Evolutionary conservation across 2,113 vertebrate genomes (phyloP).

Genomic region (Pollachius pollachius): DNA sequence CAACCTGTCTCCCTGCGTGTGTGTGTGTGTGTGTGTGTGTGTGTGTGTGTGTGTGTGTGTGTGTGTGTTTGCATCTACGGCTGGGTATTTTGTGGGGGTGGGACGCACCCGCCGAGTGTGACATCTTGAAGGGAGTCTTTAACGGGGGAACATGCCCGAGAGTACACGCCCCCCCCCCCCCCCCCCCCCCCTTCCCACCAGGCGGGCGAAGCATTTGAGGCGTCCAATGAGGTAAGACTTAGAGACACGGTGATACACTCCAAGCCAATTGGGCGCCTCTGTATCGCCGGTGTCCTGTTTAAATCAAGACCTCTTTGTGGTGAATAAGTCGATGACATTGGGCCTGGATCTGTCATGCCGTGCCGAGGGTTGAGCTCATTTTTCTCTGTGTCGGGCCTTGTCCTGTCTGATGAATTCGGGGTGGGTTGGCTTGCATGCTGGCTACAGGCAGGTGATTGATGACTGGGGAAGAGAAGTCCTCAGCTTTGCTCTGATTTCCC

Average conservation of each 20-base stretch:
- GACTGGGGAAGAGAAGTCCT: constrained; percentile 49
- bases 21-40: constrained; percentile 16
- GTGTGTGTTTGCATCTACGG: not conserved
- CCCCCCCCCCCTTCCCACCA: too few species aligned
- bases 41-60: constrained; percentile 36
- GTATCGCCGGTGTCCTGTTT: constrained; percentile 21
- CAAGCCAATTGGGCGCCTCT: constrained; percentile 29
- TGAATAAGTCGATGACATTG: constrained; percentile 52
- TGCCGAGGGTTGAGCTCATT: constrained; percentile 60
- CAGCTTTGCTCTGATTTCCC: constrained; percentile 60
- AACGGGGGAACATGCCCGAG: too few species aligned
- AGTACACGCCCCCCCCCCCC: too few species aligned
- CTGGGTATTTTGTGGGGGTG: too few species aligned
- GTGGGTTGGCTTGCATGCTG: constrained; percentile 37
- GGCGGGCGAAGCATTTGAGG: too few species aligned
- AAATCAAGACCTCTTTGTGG: constrained; percentile 31
- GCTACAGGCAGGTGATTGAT: constrained; percentile 69
- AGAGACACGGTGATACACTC: constrained; percentile 12
- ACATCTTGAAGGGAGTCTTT: too few species aligned
- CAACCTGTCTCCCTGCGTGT: constrained; percentile 45
- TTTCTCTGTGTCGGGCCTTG: constrained; percentile 68
- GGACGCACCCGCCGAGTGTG: too few species aligned
- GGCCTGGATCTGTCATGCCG: constrained; percentile 43
- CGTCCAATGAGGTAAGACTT: constrained; percentile 31
- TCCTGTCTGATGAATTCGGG: constrained; percentile 65